Conservation (phyloP, 2,113 vertebrate genomes). For the Indicator maculatus region DNA sequence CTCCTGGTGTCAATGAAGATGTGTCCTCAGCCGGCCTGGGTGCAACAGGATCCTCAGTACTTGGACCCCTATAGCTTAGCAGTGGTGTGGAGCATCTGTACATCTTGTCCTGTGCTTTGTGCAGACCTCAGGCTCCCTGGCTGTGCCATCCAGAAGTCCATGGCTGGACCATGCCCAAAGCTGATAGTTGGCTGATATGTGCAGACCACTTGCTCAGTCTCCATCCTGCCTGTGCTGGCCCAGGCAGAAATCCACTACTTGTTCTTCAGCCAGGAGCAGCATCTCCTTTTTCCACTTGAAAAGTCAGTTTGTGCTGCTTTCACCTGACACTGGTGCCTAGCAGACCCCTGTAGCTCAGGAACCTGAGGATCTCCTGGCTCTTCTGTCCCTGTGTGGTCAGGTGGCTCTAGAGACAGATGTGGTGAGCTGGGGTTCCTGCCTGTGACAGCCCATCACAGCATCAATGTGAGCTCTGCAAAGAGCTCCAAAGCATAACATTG, state of each 20-base stretch:
- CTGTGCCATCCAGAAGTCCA: accelerated
- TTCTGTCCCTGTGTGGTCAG: background rate
- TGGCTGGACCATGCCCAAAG: background rate
- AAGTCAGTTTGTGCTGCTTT: background rate
- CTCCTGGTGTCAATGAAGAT: accelerated
- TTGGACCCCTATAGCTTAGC: background rate
- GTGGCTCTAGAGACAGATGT: no score
- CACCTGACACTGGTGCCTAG: accelerated
- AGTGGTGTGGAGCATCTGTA: background rate
- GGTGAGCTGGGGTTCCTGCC: background rate
- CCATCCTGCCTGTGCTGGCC: background rate
- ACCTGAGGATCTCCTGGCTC: background rate
- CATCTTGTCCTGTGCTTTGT: background rate
- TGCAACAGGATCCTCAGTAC: background rate
- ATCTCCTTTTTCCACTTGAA: background rate
- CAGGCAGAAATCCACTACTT: background rate
- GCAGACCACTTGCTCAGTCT: background rate
- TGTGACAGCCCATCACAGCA: background rate
- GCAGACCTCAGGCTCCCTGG: background rate
- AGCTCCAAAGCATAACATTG: background rate
- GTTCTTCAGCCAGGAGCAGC: background rate
- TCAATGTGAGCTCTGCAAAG: background rate
- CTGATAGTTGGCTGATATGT: accelerated
- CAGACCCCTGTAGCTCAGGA: background rate
- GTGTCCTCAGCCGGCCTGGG: background rate